Evolutionary conservation across 1,140 invertebrate species (phyloP).

Genomic region (Battus philenor): DNA sequence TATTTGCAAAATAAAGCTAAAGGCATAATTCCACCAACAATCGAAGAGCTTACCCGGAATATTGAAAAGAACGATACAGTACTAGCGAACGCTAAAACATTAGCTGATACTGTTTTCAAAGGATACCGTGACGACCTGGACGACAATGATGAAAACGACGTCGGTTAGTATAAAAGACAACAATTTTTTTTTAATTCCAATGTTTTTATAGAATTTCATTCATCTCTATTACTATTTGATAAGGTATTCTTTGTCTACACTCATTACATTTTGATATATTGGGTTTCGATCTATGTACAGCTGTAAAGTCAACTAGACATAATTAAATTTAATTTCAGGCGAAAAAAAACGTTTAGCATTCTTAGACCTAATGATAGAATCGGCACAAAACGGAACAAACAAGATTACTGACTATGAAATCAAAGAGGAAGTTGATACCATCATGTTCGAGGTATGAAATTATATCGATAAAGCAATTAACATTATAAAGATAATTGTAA

Average conservation of each 20-base stretch:
- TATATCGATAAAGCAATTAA: no score
- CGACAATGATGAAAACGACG: constrained; percentile 83
- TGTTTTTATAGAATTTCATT: no score
- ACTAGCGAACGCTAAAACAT: constrained; percentile 46
- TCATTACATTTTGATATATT: no score
- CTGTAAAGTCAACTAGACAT: no score
- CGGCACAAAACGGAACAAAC: constrained; percentile 53
- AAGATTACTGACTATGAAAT: constrained; percentile 83
- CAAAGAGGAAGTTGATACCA: constrained; percentile 90
- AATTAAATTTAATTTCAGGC: constrained; percentile 42
- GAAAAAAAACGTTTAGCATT: constrained; percentile 88
- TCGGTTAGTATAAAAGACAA: constrained; percentile 66
- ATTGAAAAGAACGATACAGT: constrained; percentile 29
- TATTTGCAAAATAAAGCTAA: constrained; percentile 71
- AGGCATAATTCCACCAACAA: constrained; percentile 57
- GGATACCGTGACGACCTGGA: constrained; percentile 83
- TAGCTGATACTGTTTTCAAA: constrained; percentile 60
- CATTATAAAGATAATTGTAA: no score
- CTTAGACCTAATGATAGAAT: constrained; percentile 89
- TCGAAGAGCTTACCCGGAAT: constrained; percentile 34
- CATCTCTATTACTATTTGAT: no score
- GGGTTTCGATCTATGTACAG: no score
- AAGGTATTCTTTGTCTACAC: no score
- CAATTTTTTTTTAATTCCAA: no score
- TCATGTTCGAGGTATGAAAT: constrained; percentile 90